Percentiles rank a stretch among this genome's conserved stretches.
Conservation (phyloP, 2,797 vertebrate genomes). For the Ptychobarbus kaznakovi region DNA sequence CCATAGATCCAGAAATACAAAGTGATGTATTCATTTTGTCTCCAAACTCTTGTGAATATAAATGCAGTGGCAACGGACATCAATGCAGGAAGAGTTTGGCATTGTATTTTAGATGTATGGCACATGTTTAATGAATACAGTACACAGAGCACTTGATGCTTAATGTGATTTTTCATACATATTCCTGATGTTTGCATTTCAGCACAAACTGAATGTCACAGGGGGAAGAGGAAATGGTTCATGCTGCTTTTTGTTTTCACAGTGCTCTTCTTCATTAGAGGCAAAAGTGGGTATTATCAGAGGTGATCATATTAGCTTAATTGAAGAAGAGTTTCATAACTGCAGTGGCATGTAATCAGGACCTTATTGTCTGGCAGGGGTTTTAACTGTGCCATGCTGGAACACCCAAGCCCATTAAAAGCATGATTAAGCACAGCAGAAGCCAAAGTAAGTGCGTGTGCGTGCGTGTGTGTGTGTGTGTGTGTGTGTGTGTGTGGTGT, state of each 20-base stretch:
- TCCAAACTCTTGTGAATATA: constrained; percentile 2
- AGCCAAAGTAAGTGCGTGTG: not conserved
- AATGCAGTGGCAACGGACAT: not conserved
- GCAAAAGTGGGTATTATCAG: constrained; percentile 6
- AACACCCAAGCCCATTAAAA: constrained; percentile 36
- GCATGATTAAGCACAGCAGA: constrained; percentile 43
- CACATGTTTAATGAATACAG: constrained; percentile 18
- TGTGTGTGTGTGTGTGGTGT: not conserved
- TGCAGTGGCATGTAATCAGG: constrained; percentile 4
- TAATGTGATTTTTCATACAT: constrained; percentile 4
- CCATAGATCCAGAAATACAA: constrained; percentile 31
- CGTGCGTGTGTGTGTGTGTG: not conserved
- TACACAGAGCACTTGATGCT: constrained; percentile 14
- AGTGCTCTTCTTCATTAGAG: constrained; percentile 4
- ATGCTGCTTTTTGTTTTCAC: constrained; percentile 21
- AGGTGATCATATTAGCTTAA: constrained; percentile 35
- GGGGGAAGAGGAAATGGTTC: not conserved
- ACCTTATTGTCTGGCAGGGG: constrained; percentile 35
- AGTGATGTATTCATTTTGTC: constrained; percentile 31
- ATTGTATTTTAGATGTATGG: constrained; percentile 20
- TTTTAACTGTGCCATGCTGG: constrained; percentile 26
- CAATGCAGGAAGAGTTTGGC: not conserved
- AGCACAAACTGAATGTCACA: constrained; percentile 4
- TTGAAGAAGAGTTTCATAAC: constrained; percentile 29
- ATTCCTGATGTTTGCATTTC: not conserved